Percentiles rank a stretch among this genome's conserved stretches.
Conservation (phyloP, 2,113 vertebrate species). For the Podarcis raffonei region DNA sequence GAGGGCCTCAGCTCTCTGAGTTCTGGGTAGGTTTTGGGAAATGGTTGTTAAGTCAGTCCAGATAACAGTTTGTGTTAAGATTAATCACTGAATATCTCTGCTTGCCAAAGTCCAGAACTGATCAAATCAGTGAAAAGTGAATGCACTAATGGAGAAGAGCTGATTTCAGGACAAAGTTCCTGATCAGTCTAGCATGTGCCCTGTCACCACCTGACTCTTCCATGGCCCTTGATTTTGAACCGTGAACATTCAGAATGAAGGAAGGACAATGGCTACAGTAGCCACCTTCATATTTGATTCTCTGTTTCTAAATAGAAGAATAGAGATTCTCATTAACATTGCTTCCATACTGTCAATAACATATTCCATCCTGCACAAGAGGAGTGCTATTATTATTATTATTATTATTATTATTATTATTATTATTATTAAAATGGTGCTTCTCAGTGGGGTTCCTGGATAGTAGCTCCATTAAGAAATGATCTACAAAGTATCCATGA, state of each 20-base stretch:
- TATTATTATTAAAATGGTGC: not conserved
- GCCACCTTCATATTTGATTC: not conserved
- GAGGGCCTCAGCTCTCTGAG: no score
- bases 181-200: not conserved
- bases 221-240: not conserved
- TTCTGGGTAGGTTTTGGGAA: not conserved
- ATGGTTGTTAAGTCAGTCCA: not conserved
- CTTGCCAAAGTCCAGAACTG: not conserved
- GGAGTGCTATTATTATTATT: not conserved
- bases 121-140: not conserved
- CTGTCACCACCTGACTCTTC: not conserved
- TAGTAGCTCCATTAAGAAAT: not conserved
- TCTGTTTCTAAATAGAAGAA: not conserved
- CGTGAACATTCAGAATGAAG: not conserved
- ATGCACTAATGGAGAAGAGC: not conserved
- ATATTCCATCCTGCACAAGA: not conserved
- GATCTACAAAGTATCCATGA: not conserved
- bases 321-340: conserved; percentile 14
- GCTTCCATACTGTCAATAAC: not conserved
- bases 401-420: not conserved
- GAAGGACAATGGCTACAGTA: not conserved
- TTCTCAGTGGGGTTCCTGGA: not conserved
- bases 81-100: not conserved
- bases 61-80: not conserved
- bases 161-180: not conserved